Percentiles rank a stretch among this genome's conserved stretches.
Conservation (phyloP, 2,113 vertebrate species). For the Synodontis membranacea region DNA sequence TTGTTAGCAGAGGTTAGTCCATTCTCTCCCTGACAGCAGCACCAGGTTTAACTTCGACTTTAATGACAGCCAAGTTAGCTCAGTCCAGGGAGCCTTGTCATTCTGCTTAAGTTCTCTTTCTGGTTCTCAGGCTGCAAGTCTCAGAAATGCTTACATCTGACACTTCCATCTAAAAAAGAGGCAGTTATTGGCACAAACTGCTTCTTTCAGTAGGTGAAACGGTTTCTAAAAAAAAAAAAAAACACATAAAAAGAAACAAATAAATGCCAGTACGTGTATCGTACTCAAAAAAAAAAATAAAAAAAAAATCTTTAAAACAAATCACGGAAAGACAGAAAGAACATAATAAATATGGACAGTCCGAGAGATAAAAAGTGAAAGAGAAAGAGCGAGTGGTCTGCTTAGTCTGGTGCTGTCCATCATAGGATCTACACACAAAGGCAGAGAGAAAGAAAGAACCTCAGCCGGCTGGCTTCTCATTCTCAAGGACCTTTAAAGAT, state of each 20-base stretch:
- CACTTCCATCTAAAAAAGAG: conserved; percentile 36
- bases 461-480: conserved; percentile 70
- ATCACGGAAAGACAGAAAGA: not conserved
- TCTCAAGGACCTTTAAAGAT: conserved; percentile 80
- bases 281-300: conserved; percentile 58
- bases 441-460: conserved; percentile 71
- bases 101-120: conserved; percentile 65
- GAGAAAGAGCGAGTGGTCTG: conserved; percentile 29
- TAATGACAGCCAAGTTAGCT: conserved; percentile 66
- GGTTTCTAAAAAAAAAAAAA: not conserved
- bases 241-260: conserved; percentile 43
- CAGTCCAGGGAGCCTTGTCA: conserved; percentile 57
- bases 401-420: conserved; percentile 73
- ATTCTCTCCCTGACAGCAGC: conserved; percentile 48
- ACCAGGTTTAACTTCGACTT: conserved; percentile 56
- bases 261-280: conserved; percentile 54
- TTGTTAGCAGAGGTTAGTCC: conserved; percentile 50
- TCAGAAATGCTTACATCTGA: conserved; percentile 57
- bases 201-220: conserved; percentile 44
- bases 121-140: conserved; percentile 57
- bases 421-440: conserved; percentile 69
- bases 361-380: not conserved
- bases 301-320: too few species aligned
- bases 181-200: conserved; percentile 45
- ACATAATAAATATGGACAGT: not conserved